A percentile compares a stretch with the other conserved stretches of the same genome.
phyloP scores from a whole-genome alignment of 1,140 invertebrate genomes.

The Tetramorium simillimum region DNA sequence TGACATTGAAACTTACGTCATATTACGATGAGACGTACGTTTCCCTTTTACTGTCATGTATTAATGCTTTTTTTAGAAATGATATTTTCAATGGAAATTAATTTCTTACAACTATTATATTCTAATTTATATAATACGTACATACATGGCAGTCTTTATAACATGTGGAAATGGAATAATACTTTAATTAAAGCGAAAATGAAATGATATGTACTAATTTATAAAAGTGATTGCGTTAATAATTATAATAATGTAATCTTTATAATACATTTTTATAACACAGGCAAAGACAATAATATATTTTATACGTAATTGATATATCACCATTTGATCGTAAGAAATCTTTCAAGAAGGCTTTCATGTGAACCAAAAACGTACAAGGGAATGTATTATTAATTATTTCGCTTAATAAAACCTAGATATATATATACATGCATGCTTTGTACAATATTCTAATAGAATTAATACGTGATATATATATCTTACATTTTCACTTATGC shows the following conservation, averaged over 20 bases:
- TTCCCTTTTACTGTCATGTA: slow-evolving; percentile 11
- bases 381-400: not conserved
- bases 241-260: not conserved
- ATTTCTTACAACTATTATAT: not conserved
- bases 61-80: not conserved
- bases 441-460: not conserved
- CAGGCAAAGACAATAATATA: not conserved
- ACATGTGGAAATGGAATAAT: not conserved
- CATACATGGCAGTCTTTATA: not conserved
- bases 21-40: not conserved
- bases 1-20: slow-evolving; percentile 76
- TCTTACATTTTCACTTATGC: slow-evolving; percentile 22
- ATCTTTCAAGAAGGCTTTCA: not conserved
- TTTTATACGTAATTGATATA: not conserved
- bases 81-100: not conserved
- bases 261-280: not conserved
- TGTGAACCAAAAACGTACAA: not conserved
- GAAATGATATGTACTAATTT: slow-evolving; percentile 7
- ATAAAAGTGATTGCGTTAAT: not conserved
- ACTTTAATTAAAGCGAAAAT: slow-evolving; percentile 43
- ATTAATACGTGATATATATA: not conserved
- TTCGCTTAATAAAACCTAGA: slow-evolving; percentile 9
- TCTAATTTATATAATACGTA: not conserved
- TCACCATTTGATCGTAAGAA: not conserved
- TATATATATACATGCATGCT: slow-evolving; percentile 1